phyloP scores from a whole-genome alignment of 1,140 invertebrate genomes.

The Parasteatoda tepidariorum region DNA sequence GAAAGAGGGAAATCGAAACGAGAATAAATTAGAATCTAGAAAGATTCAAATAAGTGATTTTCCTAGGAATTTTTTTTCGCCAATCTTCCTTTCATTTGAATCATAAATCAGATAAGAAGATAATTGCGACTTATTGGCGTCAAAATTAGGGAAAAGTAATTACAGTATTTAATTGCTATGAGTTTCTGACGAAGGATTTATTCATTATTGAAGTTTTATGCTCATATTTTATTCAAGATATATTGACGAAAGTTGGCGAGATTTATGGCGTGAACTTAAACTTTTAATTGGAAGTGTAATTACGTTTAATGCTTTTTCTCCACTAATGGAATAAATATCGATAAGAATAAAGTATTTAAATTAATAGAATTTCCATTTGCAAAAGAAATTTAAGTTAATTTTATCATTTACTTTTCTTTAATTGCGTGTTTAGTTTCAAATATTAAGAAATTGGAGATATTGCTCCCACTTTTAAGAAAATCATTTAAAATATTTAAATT shows the following conservation, averaged over 20 bases:
- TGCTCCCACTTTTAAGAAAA: too few relatives aligned
- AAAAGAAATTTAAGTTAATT: slow-evolving; percentile 4
- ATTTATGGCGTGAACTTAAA: slow-evolving; percentile 49
- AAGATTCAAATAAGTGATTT: slow-evolving; percentile 46
- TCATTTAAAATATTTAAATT: too few relatives aligned
- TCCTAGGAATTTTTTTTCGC: neutral
- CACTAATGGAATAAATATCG: slow-evolving; percentile 21
- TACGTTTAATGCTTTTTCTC: slow-evolving; percentile 48
- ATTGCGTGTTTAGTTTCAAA: too few relatives aligned
- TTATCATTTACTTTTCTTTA: neutral
- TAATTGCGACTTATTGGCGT: slow-evolving; percentile 53
- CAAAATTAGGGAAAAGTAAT: slow-evolving; percentile 58
- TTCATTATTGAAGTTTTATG: slow-evolving; percentile 53
- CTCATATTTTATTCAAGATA: slow-evolving; percentile 53
- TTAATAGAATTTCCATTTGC: slow-evolving; percentile 11
- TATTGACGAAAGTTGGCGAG: slow-evolving; percentile 21
- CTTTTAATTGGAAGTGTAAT: slow-evolving; percentile 49
- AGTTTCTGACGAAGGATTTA: slow-evolving; percentile 46
- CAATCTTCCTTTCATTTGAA: neutral
- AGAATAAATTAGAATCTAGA: slow-evolving; percentile 51
- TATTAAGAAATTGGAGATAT: too few relatives aligned
- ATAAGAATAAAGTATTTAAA: slow-evolving; percentile 29
- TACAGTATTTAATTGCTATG: slow-evolving; percentile 54
- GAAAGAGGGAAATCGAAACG: slow-evolving; percentile 28
- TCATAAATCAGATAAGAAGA: slow-evolving; percentile 49